Conservation (phyloP, 2,888 invertebrate genomes). For the Abscondita cerata region DNA sequence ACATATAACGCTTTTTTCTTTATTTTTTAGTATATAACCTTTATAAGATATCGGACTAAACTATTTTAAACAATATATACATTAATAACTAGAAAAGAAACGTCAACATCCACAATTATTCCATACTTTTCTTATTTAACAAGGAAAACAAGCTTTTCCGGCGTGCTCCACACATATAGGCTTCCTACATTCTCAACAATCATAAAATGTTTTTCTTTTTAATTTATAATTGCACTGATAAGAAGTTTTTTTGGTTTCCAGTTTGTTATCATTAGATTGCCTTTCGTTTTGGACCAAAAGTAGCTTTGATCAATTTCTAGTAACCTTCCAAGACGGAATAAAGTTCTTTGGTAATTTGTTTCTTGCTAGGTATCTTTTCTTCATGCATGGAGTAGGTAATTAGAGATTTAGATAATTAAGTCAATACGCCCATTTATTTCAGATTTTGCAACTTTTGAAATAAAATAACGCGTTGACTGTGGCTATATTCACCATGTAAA, state of each 20-base stretch:
- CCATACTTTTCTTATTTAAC: too few species aligned
- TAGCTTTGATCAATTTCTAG: background rate
- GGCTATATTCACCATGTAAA: background rate
- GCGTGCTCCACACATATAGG: conserved; percentile 10
- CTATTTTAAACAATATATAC: too few species aligned
- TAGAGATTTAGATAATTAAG: background rate
- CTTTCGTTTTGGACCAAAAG: background rate
- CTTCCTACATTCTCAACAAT: conserved; percentile 1
- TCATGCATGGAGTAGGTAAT: background rate
- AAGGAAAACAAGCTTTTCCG: too few species aligned
- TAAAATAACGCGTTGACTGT: conserved; percentile 2
- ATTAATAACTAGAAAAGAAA: too few species aligned
- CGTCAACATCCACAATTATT: too few species aligned
- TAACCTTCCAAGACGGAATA: background rate
- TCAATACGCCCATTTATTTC: background rate
- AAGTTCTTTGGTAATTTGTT: conserved; percentile 1
- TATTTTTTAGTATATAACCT: too few species aligned
- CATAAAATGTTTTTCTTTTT: conserved; percentile 10
- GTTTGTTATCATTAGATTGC: background rate
- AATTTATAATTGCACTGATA: background rate
- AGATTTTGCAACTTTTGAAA: background rate
- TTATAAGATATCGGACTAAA: too few species aligned
- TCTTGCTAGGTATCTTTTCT: background rate
- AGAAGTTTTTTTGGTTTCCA: background rate
- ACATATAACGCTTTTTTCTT: too few species aligned